Percentiles rank a stretch among this genome's conserved stretches.
Evolutionary conservation across 2,113 vertebrate species (phyloP).

Genomic region (Microcebus tavaratra): DNA sequence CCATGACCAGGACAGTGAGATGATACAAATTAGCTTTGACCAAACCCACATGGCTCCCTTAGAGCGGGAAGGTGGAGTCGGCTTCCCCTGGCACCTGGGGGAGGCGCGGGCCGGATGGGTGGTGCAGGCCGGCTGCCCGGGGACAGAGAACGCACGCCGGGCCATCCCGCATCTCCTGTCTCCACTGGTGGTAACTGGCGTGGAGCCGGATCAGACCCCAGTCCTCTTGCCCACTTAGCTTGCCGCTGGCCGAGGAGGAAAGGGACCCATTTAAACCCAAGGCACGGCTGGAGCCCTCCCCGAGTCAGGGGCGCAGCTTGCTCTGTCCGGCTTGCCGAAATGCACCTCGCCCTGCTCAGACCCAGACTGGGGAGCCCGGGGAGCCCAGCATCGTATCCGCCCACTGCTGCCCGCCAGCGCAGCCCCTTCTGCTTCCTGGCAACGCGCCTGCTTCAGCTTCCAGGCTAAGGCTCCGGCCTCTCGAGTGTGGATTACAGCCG

Average conservation of each 20-base stretch:
- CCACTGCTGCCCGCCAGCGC: not conserved
- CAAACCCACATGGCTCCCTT: not conserved
- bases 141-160: not conserved
- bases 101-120: fast-evolving
- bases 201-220: not conserved
- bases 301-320: not conserved
- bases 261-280: not conserved
- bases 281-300: not conserved
- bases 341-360: not conserved
- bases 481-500: not conserved
- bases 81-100: not conserved
- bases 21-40: not conserved
- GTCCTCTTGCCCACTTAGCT: not conserved
- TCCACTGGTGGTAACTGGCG: not conserved
- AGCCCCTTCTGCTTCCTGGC: not conserved
- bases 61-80: not conserved
- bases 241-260: not conserved
- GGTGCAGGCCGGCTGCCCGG: not conserved
- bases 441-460: not conserved
- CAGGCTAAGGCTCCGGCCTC: not conserved
- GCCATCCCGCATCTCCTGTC: not conserved
- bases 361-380: not conserved
- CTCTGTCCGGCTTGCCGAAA: not conserved
- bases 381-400: not conserved
- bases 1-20: not conserved